phyloP scores from a whole-genome alignment of 2,888 invertebrate species.

The Epirrita christyi region DNA sequence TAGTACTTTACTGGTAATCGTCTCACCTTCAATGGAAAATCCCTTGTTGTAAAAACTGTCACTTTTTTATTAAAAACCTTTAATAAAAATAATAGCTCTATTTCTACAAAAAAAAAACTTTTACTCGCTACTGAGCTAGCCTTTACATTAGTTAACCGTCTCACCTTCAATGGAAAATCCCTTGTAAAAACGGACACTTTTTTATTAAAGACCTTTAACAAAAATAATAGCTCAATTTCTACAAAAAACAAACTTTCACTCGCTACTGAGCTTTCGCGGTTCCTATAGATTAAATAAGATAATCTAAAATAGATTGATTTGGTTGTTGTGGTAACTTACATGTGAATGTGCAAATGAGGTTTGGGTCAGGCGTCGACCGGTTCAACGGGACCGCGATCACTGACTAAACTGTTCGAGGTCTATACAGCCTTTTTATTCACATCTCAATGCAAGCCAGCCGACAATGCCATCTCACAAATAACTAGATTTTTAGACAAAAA shows the following conservation, averaged over 20 bases:
- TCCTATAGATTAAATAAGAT: background rate
- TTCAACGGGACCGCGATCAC: constrained; percentile 62
- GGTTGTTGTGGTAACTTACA: constrained; percentile 53
- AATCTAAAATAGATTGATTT: background rate
- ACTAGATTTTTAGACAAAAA: constrained; percentile 17
- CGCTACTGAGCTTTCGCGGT: background rate
- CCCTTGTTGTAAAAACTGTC: background rate
- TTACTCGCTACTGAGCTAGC: background rate
- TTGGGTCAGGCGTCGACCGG: constrained; percentile 63
- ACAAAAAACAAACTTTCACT: background rate
- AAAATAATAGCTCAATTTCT: background rate
- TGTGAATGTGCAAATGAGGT: constrained; percentile 48
- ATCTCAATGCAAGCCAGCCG: constrained; percentile 41
- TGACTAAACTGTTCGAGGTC: constrained; percentile 77
- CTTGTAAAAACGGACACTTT: background rate
- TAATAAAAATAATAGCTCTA: background rate
- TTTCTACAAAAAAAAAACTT: background rate
- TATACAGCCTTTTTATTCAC: constrained; percentile 70
- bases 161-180: constrained; percentile 9
- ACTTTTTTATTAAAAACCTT: background rate
- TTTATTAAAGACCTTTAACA: background rate
- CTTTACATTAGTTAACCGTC: background rate
- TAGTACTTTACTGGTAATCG: too few species aligned
- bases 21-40: constrained; percentile 9
- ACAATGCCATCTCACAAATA: constrained; percentile 36